Percentiles rank a stretch among this genome's conserved stretches.
These are phyloP conservation scores for Meloidogyne floridensis DNA, from an alignment of 1,140 invertebrate genomes.

Conservation along the genomic window DNA sequence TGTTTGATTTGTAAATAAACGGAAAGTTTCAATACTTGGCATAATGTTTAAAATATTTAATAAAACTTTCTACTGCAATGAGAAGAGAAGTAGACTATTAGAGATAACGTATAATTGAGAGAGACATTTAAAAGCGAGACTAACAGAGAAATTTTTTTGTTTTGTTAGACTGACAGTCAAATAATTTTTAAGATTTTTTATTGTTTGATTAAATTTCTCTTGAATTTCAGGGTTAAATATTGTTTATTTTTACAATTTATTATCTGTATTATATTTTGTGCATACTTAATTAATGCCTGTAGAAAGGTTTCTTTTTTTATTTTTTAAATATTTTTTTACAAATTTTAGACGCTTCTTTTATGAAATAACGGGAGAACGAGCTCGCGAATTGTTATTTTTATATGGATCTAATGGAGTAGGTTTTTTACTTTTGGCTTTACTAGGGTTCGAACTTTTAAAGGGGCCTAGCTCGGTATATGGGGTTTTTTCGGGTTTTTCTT, in stretches of 20 bases:
- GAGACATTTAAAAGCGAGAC: not conserved
- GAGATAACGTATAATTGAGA: not conserved
- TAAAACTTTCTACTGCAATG: too few relatives aligned
- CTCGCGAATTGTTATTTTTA: conserved; percentile 48
- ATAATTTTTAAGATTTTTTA: too few relatives aligned
- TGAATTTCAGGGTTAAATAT: not conserved
- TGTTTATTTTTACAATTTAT: not conserved
- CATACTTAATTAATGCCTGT: not conserved
- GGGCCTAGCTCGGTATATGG: too few relatives aligned
- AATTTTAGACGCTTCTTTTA: conserved; percentile 32
- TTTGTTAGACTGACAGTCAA: not conserved
- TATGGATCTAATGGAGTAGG: conserved; percentile 48
- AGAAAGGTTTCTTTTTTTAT: not conserved
- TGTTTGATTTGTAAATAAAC: too few relatives aligned
- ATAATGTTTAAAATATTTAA: too few relatives aligned
- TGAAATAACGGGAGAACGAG: conserved; percentile 52
- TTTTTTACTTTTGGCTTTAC: conserved; percentile 29
- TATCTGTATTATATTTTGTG: conserved; percentile 17
- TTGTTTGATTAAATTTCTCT: not conserved
- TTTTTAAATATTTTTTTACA: conserved; percentile 7
- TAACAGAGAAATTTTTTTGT: not conserved
- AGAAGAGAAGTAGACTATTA: too few relatives aligned
- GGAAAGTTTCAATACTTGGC: too few relatives aligned
- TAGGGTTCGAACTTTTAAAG: not conserved
- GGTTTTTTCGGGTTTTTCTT: too few relatives aligned